phyloP scores from a whole-genome alignment of 2,888 invertebrate species.

The Hypomecis atomaria region DNA sequence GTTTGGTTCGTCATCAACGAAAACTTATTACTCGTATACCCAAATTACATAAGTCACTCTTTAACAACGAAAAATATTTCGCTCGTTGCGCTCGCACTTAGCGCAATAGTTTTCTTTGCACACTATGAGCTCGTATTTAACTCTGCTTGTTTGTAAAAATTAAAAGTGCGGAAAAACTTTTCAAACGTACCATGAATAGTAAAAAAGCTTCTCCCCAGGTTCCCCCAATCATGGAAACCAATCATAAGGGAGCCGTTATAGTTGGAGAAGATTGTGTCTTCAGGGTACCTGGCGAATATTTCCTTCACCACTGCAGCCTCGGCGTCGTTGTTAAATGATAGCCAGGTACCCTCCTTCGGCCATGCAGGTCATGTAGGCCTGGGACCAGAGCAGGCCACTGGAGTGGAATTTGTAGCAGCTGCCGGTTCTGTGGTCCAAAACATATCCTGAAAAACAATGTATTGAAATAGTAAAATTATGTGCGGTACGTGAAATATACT shows the following conservation, averaged over 20 bases:
- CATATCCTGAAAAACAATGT: constrained; percentile 51
- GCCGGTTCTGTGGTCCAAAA: constrained; percentile 46
- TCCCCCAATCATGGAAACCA: constrained; percentile 53
- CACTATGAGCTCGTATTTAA: too few species aligned
- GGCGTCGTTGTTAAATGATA: constrained; percentile 54
- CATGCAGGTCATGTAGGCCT: constrained; percentile 57
- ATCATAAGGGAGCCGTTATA: constrained; percentile 41
- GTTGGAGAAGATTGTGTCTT: constrained; percentile 31
- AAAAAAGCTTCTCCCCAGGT: constrained; percentile 48
- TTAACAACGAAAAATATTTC: too few species aligned
- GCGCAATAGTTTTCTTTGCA: too few species aligned
- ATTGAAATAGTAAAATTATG: too few species aligned
- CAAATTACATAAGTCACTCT: too few species aligned
- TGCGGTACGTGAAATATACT: too few species aligned
- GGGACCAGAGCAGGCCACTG: constrained; percentile 51
- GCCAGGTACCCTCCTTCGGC: constrained; percentile 61
- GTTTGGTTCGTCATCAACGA: too few species aligned
- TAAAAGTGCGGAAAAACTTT: background rate
- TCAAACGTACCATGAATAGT: constrained; percentile 54
- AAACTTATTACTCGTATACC: too few species aligned
- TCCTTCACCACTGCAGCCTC: constrained; percentile 49
- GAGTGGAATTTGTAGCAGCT: constrained; percentile 65
- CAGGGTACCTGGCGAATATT: constrained; percentile 47
- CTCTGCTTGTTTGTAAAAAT: too few species aligned
- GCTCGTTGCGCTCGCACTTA: too few species aligned